Evolutionary conservation across 2,797 vertebrate species (phyloP).

Genomic region (Amblyraja radiata): DNA sequence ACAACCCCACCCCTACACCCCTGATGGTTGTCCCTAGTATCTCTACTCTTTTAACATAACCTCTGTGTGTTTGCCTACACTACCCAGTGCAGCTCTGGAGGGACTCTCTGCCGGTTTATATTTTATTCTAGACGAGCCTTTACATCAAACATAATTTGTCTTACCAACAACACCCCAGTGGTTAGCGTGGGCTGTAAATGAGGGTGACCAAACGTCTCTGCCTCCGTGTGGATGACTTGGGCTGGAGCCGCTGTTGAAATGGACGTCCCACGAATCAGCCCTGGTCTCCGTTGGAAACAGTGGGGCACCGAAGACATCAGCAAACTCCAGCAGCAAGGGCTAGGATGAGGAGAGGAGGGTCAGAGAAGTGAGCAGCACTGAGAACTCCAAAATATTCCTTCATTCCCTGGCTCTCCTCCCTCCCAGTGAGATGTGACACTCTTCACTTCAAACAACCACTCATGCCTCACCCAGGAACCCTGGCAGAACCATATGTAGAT

Average conservation of each 20-base stretch:
- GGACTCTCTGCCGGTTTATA: too few relatives aligned
- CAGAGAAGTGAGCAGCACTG: not conserved
- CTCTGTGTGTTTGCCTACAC: too few relatives aligned
- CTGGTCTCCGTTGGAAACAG: not conserved
- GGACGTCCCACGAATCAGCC: not conserved
- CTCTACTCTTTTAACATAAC: too few relatives aligned
- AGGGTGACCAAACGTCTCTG: not conserved
- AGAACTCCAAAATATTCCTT: not conserved
- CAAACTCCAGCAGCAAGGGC: not conserved
- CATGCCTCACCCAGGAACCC: not conserved
- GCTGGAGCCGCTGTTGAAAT: not conserved
- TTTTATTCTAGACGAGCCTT: too few relatives aligned
- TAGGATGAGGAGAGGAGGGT: not conserved
- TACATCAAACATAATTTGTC: too few relatives aligned
- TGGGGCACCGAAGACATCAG: conserved; percentile 6
- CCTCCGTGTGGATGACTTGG: not conserved
- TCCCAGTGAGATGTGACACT: not conserved
- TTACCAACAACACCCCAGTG: not conserved
- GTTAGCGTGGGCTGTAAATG: not conserved
- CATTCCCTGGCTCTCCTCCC: not conserved
- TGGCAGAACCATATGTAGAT: not conserved
- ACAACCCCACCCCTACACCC: too few relatives aligned
- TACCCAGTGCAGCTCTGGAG: too few relatives aligned
- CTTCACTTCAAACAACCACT: not conserved
- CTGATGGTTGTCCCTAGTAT: too few relatives aligned